phyloP scores from a whole-genome alignment of 2,113 vertebrate species.

The Bambusicola thoracicus region DNA sequence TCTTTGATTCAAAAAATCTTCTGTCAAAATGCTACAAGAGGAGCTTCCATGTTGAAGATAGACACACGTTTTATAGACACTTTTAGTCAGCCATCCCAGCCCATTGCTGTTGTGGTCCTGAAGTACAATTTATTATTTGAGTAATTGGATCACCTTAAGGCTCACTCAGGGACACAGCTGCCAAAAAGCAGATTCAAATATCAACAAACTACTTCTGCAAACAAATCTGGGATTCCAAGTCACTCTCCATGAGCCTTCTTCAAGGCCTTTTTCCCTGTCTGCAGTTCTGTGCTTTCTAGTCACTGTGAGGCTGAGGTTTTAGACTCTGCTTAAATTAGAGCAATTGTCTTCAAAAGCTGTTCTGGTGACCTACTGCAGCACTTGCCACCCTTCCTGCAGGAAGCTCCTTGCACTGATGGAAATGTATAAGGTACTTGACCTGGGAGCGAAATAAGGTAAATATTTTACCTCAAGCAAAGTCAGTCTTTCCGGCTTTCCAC shows the following conservation, averaged over 20 bases:
- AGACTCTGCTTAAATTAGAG: neutral
- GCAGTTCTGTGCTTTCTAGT: neutral
- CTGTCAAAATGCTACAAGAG: neutral
- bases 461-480: neutral
- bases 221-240: neutral
- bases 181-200: neutral
- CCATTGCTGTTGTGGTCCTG: neutral
- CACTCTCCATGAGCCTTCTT: neutral
- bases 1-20: neutral
- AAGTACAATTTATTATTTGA: neutral
- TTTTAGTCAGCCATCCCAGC: neutral
- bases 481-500: neutral
- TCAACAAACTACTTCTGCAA: neutral
- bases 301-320: neutral
- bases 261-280: neutral
- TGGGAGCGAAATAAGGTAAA: neutral
- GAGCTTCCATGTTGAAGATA: neutral
- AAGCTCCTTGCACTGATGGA: neutral
- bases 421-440: neutral
- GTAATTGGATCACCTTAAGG: neutral
- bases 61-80: neutral
- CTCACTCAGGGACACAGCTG: neutral
- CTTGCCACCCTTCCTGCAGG: neutral
- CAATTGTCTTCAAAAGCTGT: neutral
- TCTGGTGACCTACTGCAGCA: neutral